These are phyloP conservation scores for Coccyzus lansbergi DNA, from an alignment of 2,797 vertebrate genomes.

Conservation along the genomic window DNA sequence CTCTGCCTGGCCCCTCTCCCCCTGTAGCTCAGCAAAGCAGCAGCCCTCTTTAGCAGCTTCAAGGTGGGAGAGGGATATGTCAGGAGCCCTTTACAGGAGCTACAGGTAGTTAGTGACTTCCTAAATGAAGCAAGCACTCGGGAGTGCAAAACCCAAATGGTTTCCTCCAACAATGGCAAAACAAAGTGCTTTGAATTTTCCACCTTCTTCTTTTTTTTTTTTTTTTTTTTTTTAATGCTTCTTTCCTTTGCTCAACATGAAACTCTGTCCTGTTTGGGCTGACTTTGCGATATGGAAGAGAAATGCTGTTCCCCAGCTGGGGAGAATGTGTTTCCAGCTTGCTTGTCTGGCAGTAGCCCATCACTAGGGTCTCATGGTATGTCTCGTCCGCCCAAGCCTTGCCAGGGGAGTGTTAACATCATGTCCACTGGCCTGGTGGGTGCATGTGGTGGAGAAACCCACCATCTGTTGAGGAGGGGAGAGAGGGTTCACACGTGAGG, in stretches of 20 bases:
- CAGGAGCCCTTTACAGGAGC: not conserved
- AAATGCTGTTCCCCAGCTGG: not conserved
- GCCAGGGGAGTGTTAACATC: not conserved
- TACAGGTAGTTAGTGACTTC: rapidly evolving
- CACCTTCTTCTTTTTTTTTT: not conserved
- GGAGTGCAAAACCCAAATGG: not conserved
- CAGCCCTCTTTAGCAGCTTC: no score
- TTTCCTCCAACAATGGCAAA: not conserved
- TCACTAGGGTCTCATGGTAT: rapidly evolving
- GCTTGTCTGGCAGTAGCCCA: not conserved
- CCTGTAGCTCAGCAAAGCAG: no score
- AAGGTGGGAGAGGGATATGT: no score
- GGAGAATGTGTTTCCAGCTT: not conserved
- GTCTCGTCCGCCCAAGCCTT: not conserved
- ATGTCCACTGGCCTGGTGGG: not conserved
- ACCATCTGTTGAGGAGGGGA: not conserved
- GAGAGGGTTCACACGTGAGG: not conserved
- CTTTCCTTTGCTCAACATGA: not conserved
- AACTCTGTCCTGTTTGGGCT: not conserved
- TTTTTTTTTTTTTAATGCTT: not conserved
- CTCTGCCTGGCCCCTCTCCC: no score
- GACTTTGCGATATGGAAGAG: not conserved
- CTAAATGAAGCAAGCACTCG: not conserved
- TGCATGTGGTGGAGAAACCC: not conserved
- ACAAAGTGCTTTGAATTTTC: not conserved